Evolutionary conservation across 2,113 vertebrate genomes (phyloP).

Genomic region (Phrynosoma blainvillii): DNA sequence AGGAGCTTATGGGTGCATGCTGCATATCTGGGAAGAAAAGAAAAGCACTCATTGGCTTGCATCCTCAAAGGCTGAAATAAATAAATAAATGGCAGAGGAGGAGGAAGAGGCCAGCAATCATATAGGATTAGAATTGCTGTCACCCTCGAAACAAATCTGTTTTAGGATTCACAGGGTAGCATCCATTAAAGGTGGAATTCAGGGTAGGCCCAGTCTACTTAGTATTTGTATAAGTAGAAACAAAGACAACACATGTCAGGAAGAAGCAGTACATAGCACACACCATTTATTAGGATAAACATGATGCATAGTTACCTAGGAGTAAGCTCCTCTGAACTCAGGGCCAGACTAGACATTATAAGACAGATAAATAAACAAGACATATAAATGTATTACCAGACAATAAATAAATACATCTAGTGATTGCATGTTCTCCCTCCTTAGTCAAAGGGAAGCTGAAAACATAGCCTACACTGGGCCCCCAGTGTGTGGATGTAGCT

Average conservation of each 20-base stretch:
- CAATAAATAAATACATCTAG: no score
- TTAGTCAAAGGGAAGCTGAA: background rate
- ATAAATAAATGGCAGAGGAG: background rate
- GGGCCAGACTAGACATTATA: background rate
- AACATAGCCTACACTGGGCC: background rate
- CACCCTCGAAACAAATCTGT: background rate
- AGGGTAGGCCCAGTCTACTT: background rate
- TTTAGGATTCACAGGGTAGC: background rate
- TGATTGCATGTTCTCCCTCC: no score
- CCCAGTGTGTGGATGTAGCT: background rate
- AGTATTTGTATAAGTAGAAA: background rate
- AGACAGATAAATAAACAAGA: background rate
- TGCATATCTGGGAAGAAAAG: background rate
- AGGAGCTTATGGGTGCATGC: background rate
- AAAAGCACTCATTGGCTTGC: no score
- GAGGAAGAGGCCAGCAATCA: no score
- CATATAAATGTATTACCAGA: no score
- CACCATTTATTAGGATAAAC: background rate
- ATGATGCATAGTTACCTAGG: background rate
- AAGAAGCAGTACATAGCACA: background rate
- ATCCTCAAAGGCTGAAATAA: background rate
- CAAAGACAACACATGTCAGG: background rate
- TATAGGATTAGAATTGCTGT: background rate
- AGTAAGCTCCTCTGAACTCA: background rate
- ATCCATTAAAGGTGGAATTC: background rate